phyloP scores from a whole-genome alignment of 1,140 invertebrate species.

The Microplitis demolitor region DNA sequence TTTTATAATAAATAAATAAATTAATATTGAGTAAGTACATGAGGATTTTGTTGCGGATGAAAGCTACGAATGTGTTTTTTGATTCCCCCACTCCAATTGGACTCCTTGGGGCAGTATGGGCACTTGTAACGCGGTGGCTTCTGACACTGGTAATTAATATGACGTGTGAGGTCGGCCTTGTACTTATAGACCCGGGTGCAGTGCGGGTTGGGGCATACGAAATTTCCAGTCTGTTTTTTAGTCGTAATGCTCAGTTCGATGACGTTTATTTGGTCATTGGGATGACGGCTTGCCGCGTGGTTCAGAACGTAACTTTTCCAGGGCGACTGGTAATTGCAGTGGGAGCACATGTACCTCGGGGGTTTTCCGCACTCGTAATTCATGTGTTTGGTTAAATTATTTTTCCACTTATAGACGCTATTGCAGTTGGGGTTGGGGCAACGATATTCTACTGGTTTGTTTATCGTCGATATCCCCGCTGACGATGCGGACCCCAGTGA shows the following conservation, averaged over 20 bases:
- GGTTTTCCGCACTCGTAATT: no score
- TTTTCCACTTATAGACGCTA: constrained; percentile 19
- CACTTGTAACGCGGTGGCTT: constrained; percentile 62
- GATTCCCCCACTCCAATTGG: constrained; percentile 42
- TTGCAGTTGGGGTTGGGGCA: constrained; percentile 24
- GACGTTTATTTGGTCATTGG: no score
- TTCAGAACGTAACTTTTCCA: no score
- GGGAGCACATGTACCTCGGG: no score
- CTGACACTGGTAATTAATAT: constrained; percentile 52
- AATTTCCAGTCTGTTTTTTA: no score
- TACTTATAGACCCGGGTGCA: constrained; percentile 47
- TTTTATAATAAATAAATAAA: no score
- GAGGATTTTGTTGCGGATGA: neutral
- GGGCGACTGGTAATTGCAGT: no score
- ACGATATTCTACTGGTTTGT: neutral
- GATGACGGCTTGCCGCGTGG: no score
- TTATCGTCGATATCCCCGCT: neutral
- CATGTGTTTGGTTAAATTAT: constrained; percentile 3
- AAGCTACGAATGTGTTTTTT: constrained; percentile 45
- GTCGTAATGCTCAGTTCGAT: no score
- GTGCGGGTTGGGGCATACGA: constrained; percentile 33
- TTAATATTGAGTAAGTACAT: no score
- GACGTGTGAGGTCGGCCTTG: constrained; percentile 30
- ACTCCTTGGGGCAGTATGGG: constrained; percentile 56
- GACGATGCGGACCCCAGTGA: constrained; percentile 14